Conservation (phyloP, 2,113 vertebrate genomes). For the Macroglossus sobrinus region DNA sequence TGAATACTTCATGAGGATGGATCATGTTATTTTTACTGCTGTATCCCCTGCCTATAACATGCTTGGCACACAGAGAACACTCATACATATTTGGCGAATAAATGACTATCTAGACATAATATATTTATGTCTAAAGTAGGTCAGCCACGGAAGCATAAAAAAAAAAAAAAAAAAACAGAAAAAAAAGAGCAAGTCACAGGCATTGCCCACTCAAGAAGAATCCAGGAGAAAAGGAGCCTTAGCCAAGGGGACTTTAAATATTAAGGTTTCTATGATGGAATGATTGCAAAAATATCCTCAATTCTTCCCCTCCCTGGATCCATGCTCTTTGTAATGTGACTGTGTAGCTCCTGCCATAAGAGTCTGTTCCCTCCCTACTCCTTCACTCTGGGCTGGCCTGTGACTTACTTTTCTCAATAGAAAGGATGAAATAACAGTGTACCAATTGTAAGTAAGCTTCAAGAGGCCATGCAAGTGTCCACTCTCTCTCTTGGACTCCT, state of each 20-base stretch:
- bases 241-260: background rate
- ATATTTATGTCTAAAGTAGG: background rate
- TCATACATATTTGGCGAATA: background rate
- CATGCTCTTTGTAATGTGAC: background rate
- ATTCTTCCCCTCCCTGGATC: background rate
- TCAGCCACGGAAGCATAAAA: background rate
- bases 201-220: background rate
- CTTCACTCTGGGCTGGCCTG: background rate
- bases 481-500: background rate
- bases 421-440: background rate
- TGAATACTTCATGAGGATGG: background rate
- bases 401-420: background rate
- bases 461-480: background rate
- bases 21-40: background rate
- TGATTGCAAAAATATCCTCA: background rate
- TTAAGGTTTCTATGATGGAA: background rate
- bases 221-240: background rate
- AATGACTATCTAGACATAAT: background rate
- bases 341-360: background rate
- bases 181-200: background rate
- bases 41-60: background rate
- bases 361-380: background rate
- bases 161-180: background rate
- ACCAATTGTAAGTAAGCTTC: background rate
- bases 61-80: background rate